Evolutionary conservation across 2,888 invertebrate species (phyloP).

Genomic region (Caenorhabditis japonica): DNA sequence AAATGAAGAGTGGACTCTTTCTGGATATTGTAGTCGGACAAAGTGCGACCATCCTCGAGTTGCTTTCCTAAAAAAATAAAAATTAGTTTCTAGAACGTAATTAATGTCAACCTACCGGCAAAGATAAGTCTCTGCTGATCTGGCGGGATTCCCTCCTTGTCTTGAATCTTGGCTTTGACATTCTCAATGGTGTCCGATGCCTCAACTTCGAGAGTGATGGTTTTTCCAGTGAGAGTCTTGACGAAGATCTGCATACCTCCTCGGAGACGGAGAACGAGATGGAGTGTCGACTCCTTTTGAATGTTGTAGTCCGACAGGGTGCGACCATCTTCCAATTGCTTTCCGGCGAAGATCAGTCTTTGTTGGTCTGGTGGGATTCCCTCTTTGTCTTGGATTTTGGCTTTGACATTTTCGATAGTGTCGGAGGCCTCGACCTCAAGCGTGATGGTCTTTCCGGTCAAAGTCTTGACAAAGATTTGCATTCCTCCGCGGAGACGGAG

Average conservation of each 20-base stretch:
- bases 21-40: slow-evolving; percentile 66
- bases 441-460: slow-evolving; percentile 89
- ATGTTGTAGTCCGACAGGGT: slow-evolving; percentile 66
- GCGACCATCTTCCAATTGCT: slow-evolving; percentile 59
- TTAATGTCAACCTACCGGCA: slow-evolving; percentile 98
- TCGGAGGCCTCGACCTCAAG: slow-evolving; percentile 66
- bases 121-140: slow-evolving; percentile 77
- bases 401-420: slow-evolving; percentile 68
- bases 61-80: slow-evolving; percentile 79
- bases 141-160: slow-evolving; percentile 64
- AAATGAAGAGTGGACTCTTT: slow-evolving; percentile 62
- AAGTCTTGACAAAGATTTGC: slow-evolving; percentile 93
- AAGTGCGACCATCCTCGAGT: slow-evolving; percentile 63
- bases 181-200: slow-evolving; percentile 62
- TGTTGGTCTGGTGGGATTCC: slow-evolving; percentile 69
- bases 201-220: slow-evolving; percentile 80
- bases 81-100: slow-evolving; percentile 85
- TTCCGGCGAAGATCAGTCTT: slow-evolving; percentile 65
- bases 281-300: slow-evolving; percentile 68
- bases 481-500: slow-evolving; percentile 79
- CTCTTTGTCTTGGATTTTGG: slow-evolving; percentile 67
- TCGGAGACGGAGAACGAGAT: slow-evolving; percentile 62
- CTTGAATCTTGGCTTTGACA: slow-evolving; percentile 62
- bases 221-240: slow-evolving; percentile 89
- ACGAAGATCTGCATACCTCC: slow-evolving; percentile 91